These are phyloP conservation scores for Drosophila nikananu DNA, from an alignment of 1,140 invertebrate species.

Conservation along the genomic window DNA sequence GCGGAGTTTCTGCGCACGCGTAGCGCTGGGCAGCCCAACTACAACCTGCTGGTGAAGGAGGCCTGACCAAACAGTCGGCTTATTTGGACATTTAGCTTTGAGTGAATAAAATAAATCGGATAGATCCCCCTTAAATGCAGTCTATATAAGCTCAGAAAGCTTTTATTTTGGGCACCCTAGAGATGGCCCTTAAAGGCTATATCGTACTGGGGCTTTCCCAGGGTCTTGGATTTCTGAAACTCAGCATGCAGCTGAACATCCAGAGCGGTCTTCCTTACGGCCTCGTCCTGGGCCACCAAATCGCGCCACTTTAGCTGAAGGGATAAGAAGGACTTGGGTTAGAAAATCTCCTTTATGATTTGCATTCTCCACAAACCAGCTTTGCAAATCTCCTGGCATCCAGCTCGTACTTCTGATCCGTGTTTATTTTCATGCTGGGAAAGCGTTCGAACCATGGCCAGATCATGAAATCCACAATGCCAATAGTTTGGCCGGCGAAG, in stretches of 20 bases:
- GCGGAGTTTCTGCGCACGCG: constrained; percentile 87
- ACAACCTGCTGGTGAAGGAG: constrained; percentile 72
- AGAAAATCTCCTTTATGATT: not conserved
- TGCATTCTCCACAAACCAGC: constrained; percentile 1
- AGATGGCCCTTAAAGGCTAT: constrained; percentile 75
- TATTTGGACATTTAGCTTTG: constrained; percentile 25
- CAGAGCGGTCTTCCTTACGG: constrained; percentile 89
- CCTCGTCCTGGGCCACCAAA: constrained; percentile 89
- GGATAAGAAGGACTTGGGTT: not conserved
- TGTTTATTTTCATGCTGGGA: constrained; percentile 60
- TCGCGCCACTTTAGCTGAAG: constrained; percentile 87
- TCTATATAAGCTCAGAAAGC: not conserved
- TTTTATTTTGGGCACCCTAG: constrained; percentile 1
- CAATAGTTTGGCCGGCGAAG: constrained; percentile 89
- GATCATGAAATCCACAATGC: constrained; percentile 95
- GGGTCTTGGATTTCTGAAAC: constrained; percentile 88
- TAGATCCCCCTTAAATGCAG: not conserved
- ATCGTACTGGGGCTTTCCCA: constrained; percentile 90
- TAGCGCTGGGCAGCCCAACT: constrained; percentile 65
- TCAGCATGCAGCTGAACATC: constrained; percentile 90
- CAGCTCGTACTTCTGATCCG: constrained; percentile 66
- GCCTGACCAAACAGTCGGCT: constrained; percentile 36
- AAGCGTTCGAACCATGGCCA: constrained; percentile 95
- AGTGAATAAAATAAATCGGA: constrained; percentile 54
- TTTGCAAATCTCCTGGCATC: constrained; percentile 74